These are phyloP conservation scores for Lordiphosa collinella DNA, from an alignment of 1,140 invertebrate species.

Conservation along the genomic window DNA sequence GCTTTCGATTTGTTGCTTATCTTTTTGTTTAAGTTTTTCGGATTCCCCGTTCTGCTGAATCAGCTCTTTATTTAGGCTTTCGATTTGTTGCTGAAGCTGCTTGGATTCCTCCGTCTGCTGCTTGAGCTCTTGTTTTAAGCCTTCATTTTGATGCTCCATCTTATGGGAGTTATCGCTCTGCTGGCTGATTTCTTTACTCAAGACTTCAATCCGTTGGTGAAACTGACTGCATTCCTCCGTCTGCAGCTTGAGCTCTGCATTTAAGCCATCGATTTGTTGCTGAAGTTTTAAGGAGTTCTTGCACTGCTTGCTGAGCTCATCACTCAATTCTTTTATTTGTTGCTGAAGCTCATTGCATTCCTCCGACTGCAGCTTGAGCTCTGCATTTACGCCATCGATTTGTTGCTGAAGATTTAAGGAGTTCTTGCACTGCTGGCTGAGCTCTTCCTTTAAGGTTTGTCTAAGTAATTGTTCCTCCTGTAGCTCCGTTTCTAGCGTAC, in stretches of 20 bases:
- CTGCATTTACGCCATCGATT: too few species aligned
- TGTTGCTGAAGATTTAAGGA: too few species aligned
- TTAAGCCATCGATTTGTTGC: too few species aligned
- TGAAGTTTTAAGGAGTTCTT: too few species aligned
- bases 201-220: too few species aligned
- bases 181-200: too few species aligned
- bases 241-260: too few species aligned
- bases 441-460: too few species aligned
- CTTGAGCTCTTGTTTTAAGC: background rate
- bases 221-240: too few species aligned
- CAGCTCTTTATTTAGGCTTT: background rate
- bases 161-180: background rate
- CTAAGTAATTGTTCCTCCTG: background rate
- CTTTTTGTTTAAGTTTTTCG: background rate
- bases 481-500: slow-evolving; percentile 3
- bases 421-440: too few species aligned
- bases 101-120: background rate
- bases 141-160: background rate
- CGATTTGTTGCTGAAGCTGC: background rate
- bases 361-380: too few species aligned
- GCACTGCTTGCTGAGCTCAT: background rate
- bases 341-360: too few species aligned
- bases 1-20: background rate
- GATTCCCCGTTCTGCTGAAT: background rate
- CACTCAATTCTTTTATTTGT: background rate